Conservation (phyloP, 2,888 invertebrate species). For the Nymphalis c-album region DNA sequence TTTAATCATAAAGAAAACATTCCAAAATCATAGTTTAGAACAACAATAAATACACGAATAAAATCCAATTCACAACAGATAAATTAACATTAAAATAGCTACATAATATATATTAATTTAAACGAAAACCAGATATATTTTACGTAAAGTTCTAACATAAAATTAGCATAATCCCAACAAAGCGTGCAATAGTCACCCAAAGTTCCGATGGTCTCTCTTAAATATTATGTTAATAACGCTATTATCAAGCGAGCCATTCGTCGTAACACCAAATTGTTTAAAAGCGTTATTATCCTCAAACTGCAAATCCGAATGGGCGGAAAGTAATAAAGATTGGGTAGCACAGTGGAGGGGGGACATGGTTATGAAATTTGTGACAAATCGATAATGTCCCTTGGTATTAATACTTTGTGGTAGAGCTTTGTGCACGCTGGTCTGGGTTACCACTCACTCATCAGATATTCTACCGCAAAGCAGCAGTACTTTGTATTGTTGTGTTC, state of each 20-base stretch:
- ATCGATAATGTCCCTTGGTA: too few species aligned
- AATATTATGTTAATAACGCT: conserved; percentile 34
- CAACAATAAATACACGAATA: too few species aligned
- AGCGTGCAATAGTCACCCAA: conserved; percentile 28
- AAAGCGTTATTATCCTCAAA: conserved; percentile 27
- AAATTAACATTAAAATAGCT: conserved; percentile 14
- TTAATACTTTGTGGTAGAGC: too few species aligned
- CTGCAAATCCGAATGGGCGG: conserved; percentile 22
- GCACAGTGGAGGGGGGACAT: neutral
- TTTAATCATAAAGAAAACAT: too few species aligned
- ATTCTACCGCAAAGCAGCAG: too few species aligned
- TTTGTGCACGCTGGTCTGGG: too few species aligned
- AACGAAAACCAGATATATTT: conserved; percentile 14
- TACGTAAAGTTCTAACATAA: conserved; percentile 22
- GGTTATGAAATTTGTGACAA: conserved; percentile 3
- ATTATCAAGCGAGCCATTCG: conserved; percentile 32
- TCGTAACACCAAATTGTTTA: conserved; percentile 29
- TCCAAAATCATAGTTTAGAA: too few species aligned
- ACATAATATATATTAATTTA: conserved; percentile 7
- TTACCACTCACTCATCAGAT: too few species aligned
- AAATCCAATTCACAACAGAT: neutral
- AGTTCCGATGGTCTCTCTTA: conserved; percentile 30
- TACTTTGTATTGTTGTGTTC: too few species aligned
- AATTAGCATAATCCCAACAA: conserved; percentile 32
- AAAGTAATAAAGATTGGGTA: conserved; percentile 23